A percentile compares a stretch with the other conserved stretches of the same genome.
phyloP scores from a whole-genome alignment of 2,113 vertebrate genomes.

The Perca schrenkii region DNA sequence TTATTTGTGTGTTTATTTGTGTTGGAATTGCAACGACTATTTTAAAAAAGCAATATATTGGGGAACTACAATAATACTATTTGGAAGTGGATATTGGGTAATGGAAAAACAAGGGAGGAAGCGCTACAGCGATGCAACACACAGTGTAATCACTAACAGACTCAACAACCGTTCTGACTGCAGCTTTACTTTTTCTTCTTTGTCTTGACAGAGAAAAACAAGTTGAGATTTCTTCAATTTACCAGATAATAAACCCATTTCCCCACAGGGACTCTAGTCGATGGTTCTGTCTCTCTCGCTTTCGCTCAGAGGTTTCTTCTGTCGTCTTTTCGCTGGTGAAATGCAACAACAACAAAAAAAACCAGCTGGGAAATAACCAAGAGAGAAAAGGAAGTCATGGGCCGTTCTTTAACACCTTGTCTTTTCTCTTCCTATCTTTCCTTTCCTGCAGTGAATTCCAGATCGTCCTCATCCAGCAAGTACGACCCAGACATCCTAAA shows the following conservation, averaged over 20 bases:
- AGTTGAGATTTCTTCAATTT: neutral
- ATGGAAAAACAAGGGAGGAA: too few relatives aligned
- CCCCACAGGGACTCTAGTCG: neutral
- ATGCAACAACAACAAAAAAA: neutral
- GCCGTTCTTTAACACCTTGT: neutral
- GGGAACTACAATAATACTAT: too few relatives aligned
- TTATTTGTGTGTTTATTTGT: too few relatives aligned
- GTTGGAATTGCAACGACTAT: too few relatives aligned
- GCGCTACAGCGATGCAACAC: too few relatives aligned
- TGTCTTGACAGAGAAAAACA: neutral
- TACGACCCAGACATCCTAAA: conserved; percentile 99
- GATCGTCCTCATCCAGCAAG: conserved; percentile 95
- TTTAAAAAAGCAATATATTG: too few relatives aligned
- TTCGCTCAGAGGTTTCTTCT: neutral
- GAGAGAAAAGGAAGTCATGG: neutral
- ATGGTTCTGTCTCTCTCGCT: neutral
- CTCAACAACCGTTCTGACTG: too few relatives aligned
- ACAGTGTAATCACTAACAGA: too few relatives aligned
- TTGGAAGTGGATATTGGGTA: too few relatives aligned
- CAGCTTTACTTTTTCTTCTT: neutral
- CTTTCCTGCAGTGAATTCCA: conserved; percentile 90
- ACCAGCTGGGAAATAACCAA: neutral
- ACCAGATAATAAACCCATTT: neutral
- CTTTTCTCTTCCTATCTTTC: neutral
- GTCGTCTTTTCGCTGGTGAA: neutral